Evolutionary conservation across 2,113 vertebrate species (phyloP).

Genomic region (Galemys pyrenaicus): DNA sequence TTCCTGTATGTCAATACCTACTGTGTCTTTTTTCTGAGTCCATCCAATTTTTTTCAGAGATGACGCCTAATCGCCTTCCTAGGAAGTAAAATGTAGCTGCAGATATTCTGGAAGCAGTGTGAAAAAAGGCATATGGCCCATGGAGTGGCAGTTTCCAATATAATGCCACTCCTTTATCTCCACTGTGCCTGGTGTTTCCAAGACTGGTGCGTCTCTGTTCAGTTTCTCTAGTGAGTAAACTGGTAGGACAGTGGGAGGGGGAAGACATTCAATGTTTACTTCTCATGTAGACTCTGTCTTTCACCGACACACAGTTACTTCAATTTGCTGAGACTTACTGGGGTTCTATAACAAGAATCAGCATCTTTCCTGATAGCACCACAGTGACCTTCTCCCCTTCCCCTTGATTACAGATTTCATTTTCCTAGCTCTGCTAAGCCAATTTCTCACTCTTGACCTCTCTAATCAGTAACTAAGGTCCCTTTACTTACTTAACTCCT

Average conservation of each 20-base stretch:
- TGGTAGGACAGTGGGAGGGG: not conserved
- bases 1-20: not conserved
- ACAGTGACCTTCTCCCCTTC: not conserved
- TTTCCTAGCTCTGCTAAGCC: not conserved
- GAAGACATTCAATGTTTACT: not conserved
- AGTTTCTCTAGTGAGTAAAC: constrained; percentile 5
- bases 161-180: not conserved
- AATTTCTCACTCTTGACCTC: not conserved
- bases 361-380: not conserved
- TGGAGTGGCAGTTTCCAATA: not conserved
- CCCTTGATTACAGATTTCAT: not conserved
- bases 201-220: not conserved
- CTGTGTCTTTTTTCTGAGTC: not conserved
- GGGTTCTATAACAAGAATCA: not conserved
- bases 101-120: not conserved
- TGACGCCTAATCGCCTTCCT: not conserved
- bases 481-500: not conserved
- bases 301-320: not conserved
- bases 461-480: not conserved
- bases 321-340: not conserved
- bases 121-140: not conserved
- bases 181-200: not conserved
- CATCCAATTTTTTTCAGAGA: constrained; percentile 35
- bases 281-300: not conserved
- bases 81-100: not conserved